phyloP scores from a whole-genome alignment of 2,888 invertebrate genomes.

The Liposcelis brunnea region DNA sequence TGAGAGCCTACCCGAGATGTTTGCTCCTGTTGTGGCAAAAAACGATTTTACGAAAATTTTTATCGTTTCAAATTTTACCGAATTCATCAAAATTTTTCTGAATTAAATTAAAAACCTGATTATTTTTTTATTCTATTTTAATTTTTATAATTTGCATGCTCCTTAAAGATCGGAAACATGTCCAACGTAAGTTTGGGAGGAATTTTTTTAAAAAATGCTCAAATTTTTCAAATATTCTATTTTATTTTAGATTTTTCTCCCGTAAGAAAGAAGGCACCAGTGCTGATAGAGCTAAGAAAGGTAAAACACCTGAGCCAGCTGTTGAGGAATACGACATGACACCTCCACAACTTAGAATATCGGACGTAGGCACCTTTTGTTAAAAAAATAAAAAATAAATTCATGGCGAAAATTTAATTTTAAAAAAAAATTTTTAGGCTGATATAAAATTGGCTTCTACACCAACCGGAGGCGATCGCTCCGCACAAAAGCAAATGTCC shows the following conservation, averaged over 20 bases:
- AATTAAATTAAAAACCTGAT: constrained; percentile 2
- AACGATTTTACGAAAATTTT: no score
- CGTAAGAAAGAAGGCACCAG: constrained; percentile 57
- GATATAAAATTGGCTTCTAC: constrained; percentile 23
- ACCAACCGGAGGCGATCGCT: constrained; percentile 11
- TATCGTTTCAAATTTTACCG: no score
- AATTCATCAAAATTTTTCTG: no score
- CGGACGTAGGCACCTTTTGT: constrained; percentile 22
- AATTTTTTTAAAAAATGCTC: constrained; percentile 4
- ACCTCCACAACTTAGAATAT: constrained; percentile 25
- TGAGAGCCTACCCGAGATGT: no score
- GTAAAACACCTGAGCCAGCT: constrained; percentile 47
- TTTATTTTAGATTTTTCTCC: constrained; percentile 53
- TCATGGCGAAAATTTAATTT: neutral
- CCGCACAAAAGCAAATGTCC: constrained; percentile 49
- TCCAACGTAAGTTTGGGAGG: no score
- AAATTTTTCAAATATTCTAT: constrained; percentile 8
- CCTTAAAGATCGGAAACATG: no score
- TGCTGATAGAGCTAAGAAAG: constrained; percentile 48
- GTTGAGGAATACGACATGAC: neutral
- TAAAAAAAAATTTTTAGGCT: constrained; percentile 8
- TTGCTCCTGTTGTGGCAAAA: no score
- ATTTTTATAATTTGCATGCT: neutral
- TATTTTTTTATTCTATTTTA: no score
- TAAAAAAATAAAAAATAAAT: constrained; percentile 12